Base-by-base conservation (phyloP, 2,797 vertebrate genomes). In the Manis crassicaudata region DNA sequence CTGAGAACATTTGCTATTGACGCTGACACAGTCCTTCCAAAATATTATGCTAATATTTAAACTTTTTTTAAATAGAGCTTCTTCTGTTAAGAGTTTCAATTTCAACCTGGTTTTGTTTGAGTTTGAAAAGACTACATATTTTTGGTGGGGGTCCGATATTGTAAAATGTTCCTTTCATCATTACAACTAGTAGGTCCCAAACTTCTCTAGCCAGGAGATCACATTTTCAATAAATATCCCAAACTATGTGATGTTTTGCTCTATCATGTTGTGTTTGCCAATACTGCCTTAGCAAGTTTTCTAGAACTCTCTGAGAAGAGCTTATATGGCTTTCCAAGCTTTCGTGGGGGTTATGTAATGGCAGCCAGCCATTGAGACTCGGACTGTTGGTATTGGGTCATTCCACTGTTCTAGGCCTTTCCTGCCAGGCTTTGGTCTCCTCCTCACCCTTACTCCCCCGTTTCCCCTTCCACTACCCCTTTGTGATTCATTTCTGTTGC, bases 291-390 rank as follows among this genome's bases (percentile, higher is more conserved):
- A 0, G n/a, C 56, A 58, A 60, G 10, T 14, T 91, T 87, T 72
- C 91, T 90, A 80, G 40, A 83, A 60, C 27, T 35, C 52, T 25
- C 56, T 32, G 32, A 40, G 46, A 68, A 43, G 14, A 12, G 40
- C 7, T 23, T 0, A 35, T 35, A 7, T 20, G 32, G 3, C 50
- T 84, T 52, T 68, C 37, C 29, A 13, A 73, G 62, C 23, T 87
- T 83, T 50, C n/a, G 52, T 35, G 18, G 50, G 67, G 50, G n/a
- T 43, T 11, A 12, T 52, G 20, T 46, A 67, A 62, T 2, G 25
- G 58, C 14, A 2, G 54, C 18, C 16, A 35, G 37, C 3, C 32
- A 0, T 3, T 0, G 2, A n/a, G 27, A 10, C 7, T 62, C n/a
- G n/a, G 58, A 25, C n/a, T 10, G 27, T 3, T 46, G n/a, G 43